These are phyloP conservation scores for Chymomyza costata DNA, from an alignment of 1,140 invertebrate genomes.

Conservation along the genomic window DNA sequence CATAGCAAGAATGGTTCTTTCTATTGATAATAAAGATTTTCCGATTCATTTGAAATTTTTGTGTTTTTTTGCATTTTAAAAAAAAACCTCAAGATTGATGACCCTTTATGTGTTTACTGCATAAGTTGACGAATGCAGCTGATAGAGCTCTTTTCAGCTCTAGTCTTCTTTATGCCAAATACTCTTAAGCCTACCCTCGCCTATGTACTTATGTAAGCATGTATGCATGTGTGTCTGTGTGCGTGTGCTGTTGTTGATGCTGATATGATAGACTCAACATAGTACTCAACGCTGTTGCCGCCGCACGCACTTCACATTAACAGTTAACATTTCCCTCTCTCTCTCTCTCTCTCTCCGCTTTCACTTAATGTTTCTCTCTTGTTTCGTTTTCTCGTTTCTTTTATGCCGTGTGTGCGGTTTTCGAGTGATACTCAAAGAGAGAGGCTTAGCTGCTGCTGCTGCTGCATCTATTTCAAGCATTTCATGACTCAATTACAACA, in stretches of 20 bases:
- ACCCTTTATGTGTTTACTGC: no score
- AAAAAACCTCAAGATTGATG: no score
- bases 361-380: conserved; percentile 1
- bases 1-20: no score
- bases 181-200: no score
- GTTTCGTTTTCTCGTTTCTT: conserved; percentile 11
- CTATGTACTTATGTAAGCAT: no score
- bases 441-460: neutral
- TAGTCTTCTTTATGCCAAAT: neutral
- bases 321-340: conserved; percentile 35
- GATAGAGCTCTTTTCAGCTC: no score
- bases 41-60: no score
- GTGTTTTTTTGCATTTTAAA: no score
- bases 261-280: conserved; percentile 62
- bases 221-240: no score
- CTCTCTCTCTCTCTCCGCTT: neutral
- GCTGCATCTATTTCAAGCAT: neutral
- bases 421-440: conserved; percentile 19
- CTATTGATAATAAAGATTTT: no score
- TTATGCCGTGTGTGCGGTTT: conserved; percentile 21
- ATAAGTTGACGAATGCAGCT: no score
- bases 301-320: conserved; percentile 50
- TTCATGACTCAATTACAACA: conserved; percentile 22
- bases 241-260: conserved; percentile 28
- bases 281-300: conserved; percentile 1